Evolutionary conservation across 1,140 invertebrate genomes (phyloP).

Genomic region (Gryllus bimaculatus): DNA sequence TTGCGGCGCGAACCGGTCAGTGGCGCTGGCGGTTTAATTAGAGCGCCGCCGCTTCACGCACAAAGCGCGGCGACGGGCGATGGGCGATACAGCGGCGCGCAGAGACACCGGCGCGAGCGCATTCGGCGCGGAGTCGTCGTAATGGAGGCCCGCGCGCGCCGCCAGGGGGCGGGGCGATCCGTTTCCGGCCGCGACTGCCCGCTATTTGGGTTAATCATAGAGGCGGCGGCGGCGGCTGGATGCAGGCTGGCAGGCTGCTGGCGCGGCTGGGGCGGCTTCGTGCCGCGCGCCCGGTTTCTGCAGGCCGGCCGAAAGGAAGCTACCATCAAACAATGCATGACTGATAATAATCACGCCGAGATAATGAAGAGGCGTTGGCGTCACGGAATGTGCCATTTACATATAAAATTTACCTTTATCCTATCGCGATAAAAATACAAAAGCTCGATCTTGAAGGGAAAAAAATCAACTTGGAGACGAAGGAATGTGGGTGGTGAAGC

Average conservation of each 20-base stretch:
- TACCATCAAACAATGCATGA: background rate
- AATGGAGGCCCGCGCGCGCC: background rate
- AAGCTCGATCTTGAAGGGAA: background rate
- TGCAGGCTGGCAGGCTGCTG: background rate
- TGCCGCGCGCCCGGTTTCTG: background rate
- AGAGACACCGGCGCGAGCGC: background rate
- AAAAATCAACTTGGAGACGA: background rate
- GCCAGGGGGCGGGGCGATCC: background rate
- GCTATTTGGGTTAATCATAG: background rate
- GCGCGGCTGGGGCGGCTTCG: background rate
- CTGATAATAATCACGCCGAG: background rate
- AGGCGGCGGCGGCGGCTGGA: background rate
- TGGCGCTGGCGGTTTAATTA: background rate
- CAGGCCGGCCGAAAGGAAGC: background rate
- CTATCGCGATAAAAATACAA: background rate
- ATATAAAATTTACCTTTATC: background rate
- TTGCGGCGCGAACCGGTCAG: background rate
- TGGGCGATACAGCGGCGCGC: background rate
- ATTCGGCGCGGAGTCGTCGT: background rate
- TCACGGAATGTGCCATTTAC: background rate
- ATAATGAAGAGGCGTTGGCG: background rate
- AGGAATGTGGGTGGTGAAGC: background rate
- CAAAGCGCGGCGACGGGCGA: background rate
- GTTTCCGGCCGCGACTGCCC: background rate
- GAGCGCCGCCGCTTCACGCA: background rate